A percentile compares a stretch with the other conserved stretches of the same genome.
phyloP scores from a whole-genome alignment of 1,140 invertebrate genomes.

The Sitobion miscanthi region DNA sequence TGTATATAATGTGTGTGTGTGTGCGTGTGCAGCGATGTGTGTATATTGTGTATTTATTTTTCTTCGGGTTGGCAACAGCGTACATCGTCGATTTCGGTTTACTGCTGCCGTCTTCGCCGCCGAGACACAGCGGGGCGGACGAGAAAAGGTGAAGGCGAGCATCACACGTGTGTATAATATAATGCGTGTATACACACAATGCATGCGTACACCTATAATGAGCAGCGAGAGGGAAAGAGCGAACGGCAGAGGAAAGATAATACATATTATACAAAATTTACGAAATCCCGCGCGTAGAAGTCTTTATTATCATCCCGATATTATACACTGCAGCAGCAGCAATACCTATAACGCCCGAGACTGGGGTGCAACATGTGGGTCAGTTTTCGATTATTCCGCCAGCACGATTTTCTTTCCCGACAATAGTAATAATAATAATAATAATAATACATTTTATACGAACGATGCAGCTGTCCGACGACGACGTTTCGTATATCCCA shows the following conservation, averaged over 20 bases:
- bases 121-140: background rate
- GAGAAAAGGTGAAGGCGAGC: background rate
- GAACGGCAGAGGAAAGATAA: background rate
- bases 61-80: background rate
- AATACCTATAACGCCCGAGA: background rate
- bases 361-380: background rate
- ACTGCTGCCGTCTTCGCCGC: background rate
- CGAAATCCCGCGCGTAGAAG: background rate
- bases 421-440: background rate
- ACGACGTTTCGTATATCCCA: background rate
- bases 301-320: slow-evolving; percentile 5
- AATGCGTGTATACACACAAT: background rate
- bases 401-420: background rate
- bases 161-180: background rate
- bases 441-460: background rate
- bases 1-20: background rate
- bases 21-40: background rate
- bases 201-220: background rate
- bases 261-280: slow-evolving; percentile 8
- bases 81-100: background rate
- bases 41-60: background rate
- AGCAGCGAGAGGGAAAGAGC: background rate
- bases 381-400: slow-evolving; percentile 2
- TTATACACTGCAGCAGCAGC: no score
- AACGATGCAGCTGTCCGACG: background rate